Percentiles rank a stretch among this genome's conserved stretches.
Conservation (phyloP, 2,797 vertebrate species). For the Loris lydekkerianus region DNA sequence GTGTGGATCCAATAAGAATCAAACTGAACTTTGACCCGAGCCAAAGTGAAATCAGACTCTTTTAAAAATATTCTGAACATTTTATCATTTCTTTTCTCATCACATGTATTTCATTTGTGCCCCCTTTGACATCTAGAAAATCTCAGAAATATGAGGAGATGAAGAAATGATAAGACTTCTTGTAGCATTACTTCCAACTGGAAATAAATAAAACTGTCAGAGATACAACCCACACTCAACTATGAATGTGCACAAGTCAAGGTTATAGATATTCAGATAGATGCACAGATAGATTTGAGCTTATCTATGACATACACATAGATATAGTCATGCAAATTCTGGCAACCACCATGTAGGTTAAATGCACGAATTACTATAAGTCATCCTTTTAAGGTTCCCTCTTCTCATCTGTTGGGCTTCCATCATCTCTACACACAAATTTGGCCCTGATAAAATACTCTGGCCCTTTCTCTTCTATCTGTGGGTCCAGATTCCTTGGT, state of each 20-base stretch:
- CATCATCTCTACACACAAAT: not conserved
- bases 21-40: slow-evolving; percentile 59
- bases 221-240: not conserved
- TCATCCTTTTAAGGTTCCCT: not conserved
- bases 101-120: not conserved
- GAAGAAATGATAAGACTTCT: slow-evolving; percentile 1
- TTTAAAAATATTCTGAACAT: not conserved
- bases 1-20: slow-evolving; percentile 62
- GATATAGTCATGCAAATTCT: not conserved
- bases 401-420: not conserved
- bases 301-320: too few relatives aligned
- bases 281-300: not conserved
- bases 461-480: not conserved
- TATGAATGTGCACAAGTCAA: too few relatives aligned
- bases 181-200: not conserved
- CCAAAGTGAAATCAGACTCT: slow-evolving; percentile 34
- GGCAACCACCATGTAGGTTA: not conserved
- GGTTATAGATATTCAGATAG: too few relatives aligned
- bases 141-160: not conserved
- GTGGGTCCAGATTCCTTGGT: not conserved
- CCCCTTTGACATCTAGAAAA: slow-evolving; percentile 42
- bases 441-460: not conserved
- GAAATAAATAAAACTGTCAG: not conserved
- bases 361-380: not conserved
- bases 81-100: slow-evolving; percentile 58